A percentile compares a stretch with the other conserved stretches of the same genome.
These are phyloP conservation scores for Cantharis lateralis DNA, from an alignment of 2,888 invertebrate species.

Conservation along the genomic window DNA sequence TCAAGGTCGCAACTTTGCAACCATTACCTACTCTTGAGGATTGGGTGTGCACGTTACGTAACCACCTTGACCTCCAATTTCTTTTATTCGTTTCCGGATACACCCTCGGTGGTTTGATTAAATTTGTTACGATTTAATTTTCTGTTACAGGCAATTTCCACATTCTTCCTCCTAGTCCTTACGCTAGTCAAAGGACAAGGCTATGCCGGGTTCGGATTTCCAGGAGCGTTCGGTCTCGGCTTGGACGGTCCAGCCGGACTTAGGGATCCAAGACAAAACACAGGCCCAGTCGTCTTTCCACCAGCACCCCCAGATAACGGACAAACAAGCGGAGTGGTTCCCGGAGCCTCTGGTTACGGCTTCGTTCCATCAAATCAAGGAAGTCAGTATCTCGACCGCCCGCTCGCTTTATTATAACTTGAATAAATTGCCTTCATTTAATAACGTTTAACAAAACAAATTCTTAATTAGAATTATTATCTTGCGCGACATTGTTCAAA, in stretches of 20 bases:
- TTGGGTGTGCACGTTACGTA: not conserved
- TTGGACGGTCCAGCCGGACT: constrained; percentile 57
- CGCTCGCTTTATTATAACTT: not conserved
- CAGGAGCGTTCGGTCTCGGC: constrained; percentile 55
- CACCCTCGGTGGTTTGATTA: not conserved
- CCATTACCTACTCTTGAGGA: not conserved
- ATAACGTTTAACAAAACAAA: not conserved
- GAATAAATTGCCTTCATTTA: not conserved
- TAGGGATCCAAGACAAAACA: constrained; percentile 65
- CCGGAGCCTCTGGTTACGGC: constrained; percentile 83
- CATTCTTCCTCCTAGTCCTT: constrained; percentile 41
- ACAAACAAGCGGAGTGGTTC: constrained; percentile 79
- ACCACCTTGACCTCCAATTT: constrained; percentile 1
- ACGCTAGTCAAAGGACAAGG: constrained; percentile 51
- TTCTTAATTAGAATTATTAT: constrained; percentile 15
- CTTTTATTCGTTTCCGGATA: not conserved
- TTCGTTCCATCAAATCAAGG: constrained; percentile 77
- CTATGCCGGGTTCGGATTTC: constrained; percentile 36
- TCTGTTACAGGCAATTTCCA: constrained; percentile 15
- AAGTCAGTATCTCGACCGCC: constrained; percentile 54
- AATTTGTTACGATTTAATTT: not conserved
- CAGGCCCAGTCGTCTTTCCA: constrained; percentile 83
- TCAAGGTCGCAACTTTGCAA: not conserved
- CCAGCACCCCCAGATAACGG: constrained; percentile 67
- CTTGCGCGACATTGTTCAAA: constrained; percentile 43